Conservation (phyloP, 2,797 vertebrate species). For the Potorous gilbertii region DNA sequence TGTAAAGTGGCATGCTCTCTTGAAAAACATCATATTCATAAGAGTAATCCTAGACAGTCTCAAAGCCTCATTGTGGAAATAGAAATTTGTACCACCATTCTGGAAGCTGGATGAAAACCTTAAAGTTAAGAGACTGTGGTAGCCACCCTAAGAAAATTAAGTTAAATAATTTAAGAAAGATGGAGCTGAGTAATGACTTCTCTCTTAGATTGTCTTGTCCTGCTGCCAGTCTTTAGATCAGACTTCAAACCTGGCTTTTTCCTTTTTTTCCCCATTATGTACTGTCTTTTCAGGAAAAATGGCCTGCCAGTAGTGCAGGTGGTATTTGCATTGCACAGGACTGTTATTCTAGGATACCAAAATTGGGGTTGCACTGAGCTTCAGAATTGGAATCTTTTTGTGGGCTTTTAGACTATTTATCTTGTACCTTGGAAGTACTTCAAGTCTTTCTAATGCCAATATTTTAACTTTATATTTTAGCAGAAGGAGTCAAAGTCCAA, state of each 20-base stretch:
- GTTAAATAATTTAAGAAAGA: neutral
- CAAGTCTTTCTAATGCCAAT: slow-evolving; percentile 42
- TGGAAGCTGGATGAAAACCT: neutral
- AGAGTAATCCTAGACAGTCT: neutral
- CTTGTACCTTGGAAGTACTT: slow-evolving; percentile 48
- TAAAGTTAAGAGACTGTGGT: neutral
- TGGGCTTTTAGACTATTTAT: slow-evolving; percentile 24
- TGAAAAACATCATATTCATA: neutral
- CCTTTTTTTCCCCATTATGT: neutral
- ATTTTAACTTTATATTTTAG: slow-evolving; percentile 80
- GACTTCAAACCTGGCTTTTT: neutral
- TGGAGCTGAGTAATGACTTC: neutral
- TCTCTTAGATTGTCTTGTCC: neutral
- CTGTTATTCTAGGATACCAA: neutral
- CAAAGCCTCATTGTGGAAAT: neutral
- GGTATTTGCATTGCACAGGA: slow-evolving; percentile 8
- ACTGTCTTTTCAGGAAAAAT: neutral
- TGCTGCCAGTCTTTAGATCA: neutral
- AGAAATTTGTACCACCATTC: neutral
- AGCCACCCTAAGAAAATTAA: neutral
- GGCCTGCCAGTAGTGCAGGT: neutral
- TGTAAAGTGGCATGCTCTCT: neutral
- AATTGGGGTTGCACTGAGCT: slow-evolving; percentile 38
- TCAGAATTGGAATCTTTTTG: neutral
- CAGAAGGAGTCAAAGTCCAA: slow-evolving; percentile 96